Evolutionary conservation across 2,797 vertebrate species (phyloP), one percentile per base, ranked within the genome.

Genomic region (Alectoris magna): DNA sequence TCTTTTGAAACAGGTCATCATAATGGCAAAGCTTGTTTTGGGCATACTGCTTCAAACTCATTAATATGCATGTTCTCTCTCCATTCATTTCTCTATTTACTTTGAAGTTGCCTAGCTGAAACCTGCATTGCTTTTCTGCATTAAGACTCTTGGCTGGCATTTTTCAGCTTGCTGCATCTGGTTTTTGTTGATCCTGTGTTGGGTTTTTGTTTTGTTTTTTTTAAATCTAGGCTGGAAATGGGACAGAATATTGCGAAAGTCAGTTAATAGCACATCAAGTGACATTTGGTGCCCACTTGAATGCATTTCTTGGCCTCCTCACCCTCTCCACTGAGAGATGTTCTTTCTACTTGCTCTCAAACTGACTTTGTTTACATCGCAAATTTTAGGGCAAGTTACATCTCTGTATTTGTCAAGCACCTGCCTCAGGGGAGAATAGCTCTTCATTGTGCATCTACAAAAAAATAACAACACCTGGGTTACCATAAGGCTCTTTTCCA

Each of bases 21-120:
- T 96, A 95, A 96, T 87, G 87, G 91, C 81, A 96, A 96, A 95
- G 87, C 83, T 86, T 95, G 77, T 69, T 95, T 51, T 91, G 31
- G 71, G 88, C 60, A 71, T 64, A 89, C 75, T 91, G 77, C 88
- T 93, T 87, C 59, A 67, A 62, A n/a, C 68, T 94, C 83, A 95
- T 97, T 96, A 94, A 96, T 91, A 97, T 86, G 87, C 81, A 95
- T 44, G 71, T 29, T 93, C 83, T 75, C 87, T 83, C 78, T 87
- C 80, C 80, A 10, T 84, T 94, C 90, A 29, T 91, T 96, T 80
- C 82, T 66, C 53, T 86, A 46, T 96, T 94, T 96, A 94, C 93
- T 97, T 95, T 95, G 94, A 97, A 96, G 95, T 93, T 36, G 24
- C 74, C 93, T 95, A 6, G 0, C 72, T 95, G 72, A 84, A 96